phyloP scores from a whole-genome alignment of 1,140 invertebrate species.

The Drosophila triauraria region DNA sequence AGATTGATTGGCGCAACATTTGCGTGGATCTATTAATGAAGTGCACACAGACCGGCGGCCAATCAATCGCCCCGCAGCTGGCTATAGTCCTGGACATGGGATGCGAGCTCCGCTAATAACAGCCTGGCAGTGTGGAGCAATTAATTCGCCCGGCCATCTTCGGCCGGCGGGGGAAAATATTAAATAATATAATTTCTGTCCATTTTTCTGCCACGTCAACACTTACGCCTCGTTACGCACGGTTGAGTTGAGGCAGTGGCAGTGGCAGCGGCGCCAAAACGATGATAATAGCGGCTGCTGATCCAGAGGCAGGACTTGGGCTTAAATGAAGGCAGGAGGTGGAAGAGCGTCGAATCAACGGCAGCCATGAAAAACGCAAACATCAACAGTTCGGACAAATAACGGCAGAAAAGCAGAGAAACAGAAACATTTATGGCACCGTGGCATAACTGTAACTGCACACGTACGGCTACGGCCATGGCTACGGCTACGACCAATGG shows the following conservation, averaged over 20 bases:
- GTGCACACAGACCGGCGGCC: slow-evolving; percentile 47
- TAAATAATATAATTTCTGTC: slow-evolving; percentile 73
- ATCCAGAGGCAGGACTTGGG: slow-evolving; percentile 33
- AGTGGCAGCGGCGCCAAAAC: slow-evolving; percentile 28
- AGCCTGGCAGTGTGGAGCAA: slow-evolving; percentile 39
- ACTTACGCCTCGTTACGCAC: slow-evolving; percentile 80
- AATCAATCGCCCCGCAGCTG: slow-evolving; percentile 57
- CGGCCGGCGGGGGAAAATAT: slow-evolving; percentile 56
- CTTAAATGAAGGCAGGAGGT: slow-evolving; percentile 48
- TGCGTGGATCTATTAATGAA: slow-evolving; percentile 70
- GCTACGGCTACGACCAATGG: slow-evolving; percentile 15
- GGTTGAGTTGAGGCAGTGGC: slow-evolving; percentile 31
- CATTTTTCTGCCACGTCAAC: slow-evolving; percentile 81
- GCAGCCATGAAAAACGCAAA: slow-evolving; percentile 74
- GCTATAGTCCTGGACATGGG: slow-evolving; percentile 10
- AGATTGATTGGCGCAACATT: slow-evolving; percentile 80
- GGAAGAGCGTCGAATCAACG: slow-evolving; percentile 60
- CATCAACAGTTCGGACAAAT: slow-evolving; percentile 82
- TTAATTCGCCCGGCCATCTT: slow-evolving; percentile 63
- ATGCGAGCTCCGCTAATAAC: slow-evolving; percentile 39
- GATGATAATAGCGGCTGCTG: slow-evolving; percentile 34
- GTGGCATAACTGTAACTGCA: slow-evolving; percentile 67
- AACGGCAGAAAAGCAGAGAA: slow-evolving; percentile 37
- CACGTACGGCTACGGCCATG: slow-evolving; percentile 45
- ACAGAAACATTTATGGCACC: slow-evolving; percentile 72